Evolutionary conservation across 2,888 invertebrate genomes (phyloP).

Genomic region (Philereme transversata): DNA sequence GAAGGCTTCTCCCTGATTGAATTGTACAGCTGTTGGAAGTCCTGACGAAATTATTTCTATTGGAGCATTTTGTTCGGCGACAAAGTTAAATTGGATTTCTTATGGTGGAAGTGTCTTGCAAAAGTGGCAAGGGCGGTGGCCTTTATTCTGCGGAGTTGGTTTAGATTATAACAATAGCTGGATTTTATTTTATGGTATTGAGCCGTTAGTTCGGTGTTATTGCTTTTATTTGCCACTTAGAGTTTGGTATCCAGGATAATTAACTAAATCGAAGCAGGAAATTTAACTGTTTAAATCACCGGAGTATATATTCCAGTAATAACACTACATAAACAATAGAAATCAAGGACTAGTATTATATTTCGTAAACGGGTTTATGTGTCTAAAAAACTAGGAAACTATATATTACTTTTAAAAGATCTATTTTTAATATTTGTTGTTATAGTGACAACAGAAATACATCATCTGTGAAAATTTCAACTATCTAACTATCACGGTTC

Average conservation of each 20-base stretch:
- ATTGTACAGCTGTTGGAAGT: conserved; percentile 78
- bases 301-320: too few species aligned
- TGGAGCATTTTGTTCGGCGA: conserved; percentile 79
- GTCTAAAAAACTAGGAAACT: too few species aligned
- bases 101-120: conserved; percentile 72
- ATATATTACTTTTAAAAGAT: too few species aligned
- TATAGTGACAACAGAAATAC: too few species aligned
- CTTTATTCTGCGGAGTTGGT: conserved; percentile 68
- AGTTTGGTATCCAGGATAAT: conserved; percentile 27
- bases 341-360: too few species aligned
- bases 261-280: background rate
- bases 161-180: conserved; percentile 68
- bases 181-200: conserved; percentile 52
- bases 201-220: conserved; percentile 46
- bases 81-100: conserved; percentile 83
- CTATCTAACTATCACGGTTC: too few species aligned
- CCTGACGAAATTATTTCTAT: conserved; percentile 82
- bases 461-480: too few species aligned
- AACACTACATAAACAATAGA: too few species aligned
- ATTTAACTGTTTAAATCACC: background rate
- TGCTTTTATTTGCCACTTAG: conserved; percentile 42
- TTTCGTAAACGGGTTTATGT: too few species aligned
- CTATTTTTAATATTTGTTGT: too few species aligned
- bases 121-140: conserved; percentile 67
- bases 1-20: conserved; percentile 71